Evolutionary conservation across 2,888 invertebrate genomes (phyloP).

Genomic region (Cenopis cana): DNA sequence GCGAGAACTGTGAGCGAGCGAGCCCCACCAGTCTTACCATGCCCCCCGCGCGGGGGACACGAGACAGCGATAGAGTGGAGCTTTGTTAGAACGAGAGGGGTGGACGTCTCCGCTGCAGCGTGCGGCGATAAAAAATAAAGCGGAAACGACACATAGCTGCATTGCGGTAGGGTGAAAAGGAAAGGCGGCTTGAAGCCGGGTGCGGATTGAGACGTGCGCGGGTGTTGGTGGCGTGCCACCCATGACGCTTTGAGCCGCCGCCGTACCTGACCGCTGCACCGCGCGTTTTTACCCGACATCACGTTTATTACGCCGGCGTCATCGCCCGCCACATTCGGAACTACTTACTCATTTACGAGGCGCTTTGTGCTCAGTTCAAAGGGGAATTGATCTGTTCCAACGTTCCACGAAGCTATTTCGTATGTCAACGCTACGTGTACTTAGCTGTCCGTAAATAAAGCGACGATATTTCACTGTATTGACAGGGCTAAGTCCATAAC

Average conservation of each 20-base stretch:
- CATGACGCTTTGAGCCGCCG: slow-evolving; percentile 82
- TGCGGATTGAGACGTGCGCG: slow-evolving; percentile 85
- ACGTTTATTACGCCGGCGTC: slow-evolving; percentile 80
- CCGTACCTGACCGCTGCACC: slow-evolving; percentile 60
- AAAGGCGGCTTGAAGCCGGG: slow-evolving; percentile 82
- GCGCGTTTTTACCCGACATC: slow-evolving; percentile 76
- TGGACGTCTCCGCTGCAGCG: slow-evolving; percentile 82
- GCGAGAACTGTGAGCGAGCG: slow-evolving; percentile 78
- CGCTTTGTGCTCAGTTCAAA: slow-evolving; percentile 71
- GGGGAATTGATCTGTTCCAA: slow-evolving; percentile 75
- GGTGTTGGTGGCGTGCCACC: slow-evolving; percentile 84
- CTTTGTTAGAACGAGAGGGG: slow-evolving; percentile 72
- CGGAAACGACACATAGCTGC: slow-evolving; percentile 84
- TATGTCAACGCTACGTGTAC: slow-evolving; percentile 62
- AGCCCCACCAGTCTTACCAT: slow-evolving; percentile 73
- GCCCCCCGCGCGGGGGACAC: slow-evolving; percentile 66
- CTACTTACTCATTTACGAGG: slow-evolving; percentile 79
- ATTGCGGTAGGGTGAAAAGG: slow-evolving; percentile 84
- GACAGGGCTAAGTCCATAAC: slow-evolving; percentile 75
- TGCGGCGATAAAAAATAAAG: slow-evolving; percentile 81
- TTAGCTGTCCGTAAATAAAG: slow-evolving; percentile 19
- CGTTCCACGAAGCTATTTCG: slow-evolving; percentile 71
- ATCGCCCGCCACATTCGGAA: slow-evolving; percentile 74
- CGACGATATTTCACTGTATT: slow-evolving; percentile 65
- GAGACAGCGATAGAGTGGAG: slow-evolving; percentile 66